phyloP scores from a whole-genome alignment of 2,113 vertebrate genomes.

The Prochilodus magdalenae region DNA sequence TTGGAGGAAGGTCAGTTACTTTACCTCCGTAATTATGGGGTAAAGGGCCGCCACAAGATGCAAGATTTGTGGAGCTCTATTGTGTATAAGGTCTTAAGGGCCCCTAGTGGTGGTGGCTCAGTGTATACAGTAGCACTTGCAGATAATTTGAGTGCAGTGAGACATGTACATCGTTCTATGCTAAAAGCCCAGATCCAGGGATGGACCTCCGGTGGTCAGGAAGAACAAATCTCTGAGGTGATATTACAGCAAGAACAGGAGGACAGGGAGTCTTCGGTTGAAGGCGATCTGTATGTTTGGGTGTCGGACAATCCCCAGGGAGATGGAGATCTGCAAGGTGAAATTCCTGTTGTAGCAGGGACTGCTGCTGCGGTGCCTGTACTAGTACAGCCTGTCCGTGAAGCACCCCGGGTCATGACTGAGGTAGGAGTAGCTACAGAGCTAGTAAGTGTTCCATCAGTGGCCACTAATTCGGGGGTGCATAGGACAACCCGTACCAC shows the following conservation, averaged over 20 bases:
- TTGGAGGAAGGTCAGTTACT: constrained; percentile 1
- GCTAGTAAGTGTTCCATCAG: neutral
- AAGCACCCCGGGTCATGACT: neutral
- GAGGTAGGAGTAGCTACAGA: neutral
- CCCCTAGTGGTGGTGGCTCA: neutral
- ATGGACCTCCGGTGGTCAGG: neutral
- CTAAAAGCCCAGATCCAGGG: neutral
- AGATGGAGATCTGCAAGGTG: no score
- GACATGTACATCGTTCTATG: neutral
- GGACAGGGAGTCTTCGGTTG: neutral
- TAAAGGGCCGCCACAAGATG: no score
- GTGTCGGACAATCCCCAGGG: neutral
- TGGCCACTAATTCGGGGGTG: neutral
- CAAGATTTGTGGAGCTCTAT: no score
- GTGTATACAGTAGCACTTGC: neutral
- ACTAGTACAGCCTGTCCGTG: no score
- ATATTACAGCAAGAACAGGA: neutral
- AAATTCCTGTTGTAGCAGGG: no score
- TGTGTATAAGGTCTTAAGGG: neutral
- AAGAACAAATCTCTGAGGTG: neutral
- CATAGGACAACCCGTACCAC: neutral
- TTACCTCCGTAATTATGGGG: no score
- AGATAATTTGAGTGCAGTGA: neutral
- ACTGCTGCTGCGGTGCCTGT: no score
- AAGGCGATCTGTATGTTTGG: neutral